Evolutionary conservation across 1,140 invertebrate genomes (phyloP), one percentile per base, ranked within the genome.

Genomic region (Leptopilina clavipes): DNA sequence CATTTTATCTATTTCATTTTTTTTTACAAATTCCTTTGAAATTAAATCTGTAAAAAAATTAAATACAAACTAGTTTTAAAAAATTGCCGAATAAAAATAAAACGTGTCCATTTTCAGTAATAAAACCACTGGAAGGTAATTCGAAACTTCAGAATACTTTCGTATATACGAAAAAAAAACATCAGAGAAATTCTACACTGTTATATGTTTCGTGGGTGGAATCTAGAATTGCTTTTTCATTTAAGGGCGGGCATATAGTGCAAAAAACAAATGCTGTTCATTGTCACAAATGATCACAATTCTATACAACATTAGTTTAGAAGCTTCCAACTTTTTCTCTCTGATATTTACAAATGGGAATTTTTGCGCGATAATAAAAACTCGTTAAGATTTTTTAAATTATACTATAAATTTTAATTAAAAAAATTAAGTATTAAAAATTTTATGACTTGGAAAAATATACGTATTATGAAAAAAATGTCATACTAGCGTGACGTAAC

Each of bases 161-260:
- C 12, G 5, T 65, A 8, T 7, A 65, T n/a, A n/a, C n/a, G n/a
- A 22, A 31, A 65, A 12, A 65, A 65, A 9, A 65, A 0, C 59
- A 65, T 31, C 3, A 31, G 0, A 14, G 25, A n/a, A 59, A 59
- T 19, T 25, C 22, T 65, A 31, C 12, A 25, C 19, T 25, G 11
- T 37, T 12, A 31, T n/a, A 65, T 65, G 25, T 22, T 37, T 22
- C 59, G 25, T 65, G 59, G 31, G 22, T 31, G 25, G 25, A 31
- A 25, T 25, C 19, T 65, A 14, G 19, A 65, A 65, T 65, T 31
- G 12, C 59, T 65, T 31, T 65, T 65, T 65, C 25, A 65, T 65
- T 65, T 65, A 65, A 31, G 22, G 10, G n/a, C n/a, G 5, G 7
- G 22, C 12, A 65, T n/a, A 10, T 7, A 14, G 22, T 6, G 22